These are phyloP conservation scores for Actinia tenebrosa DNA, from an alignment of 64 coral and sea anemone species.

Conservation along the genomic window DNA sequence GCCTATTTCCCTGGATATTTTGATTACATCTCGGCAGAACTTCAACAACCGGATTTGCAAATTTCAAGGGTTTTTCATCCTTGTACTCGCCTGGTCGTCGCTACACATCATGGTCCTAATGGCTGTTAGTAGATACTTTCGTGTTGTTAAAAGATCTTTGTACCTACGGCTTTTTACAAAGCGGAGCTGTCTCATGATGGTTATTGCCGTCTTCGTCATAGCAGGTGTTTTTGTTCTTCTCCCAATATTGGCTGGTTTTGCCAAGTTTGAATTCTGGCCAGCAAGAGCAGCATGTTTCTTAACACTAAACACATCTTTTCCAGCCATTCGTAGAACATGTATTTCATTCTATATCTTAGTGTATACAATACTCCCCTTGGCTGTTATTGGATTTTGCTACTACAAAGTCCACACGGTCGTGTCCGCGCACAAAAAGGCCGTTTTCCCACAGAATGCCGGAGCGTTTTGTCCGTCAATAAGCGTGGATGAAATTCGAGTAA, in stretches of 20 bases:
- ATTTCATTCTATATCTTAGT: not conserved
- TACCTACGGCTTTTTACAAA: conserved; percentile 22
- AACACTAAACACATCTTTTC: not conserved
- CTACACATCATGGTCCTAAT: conserved; percentile 30
- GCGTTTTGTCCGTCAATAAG: not conserved
- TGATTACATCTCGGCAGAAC: not conserved
- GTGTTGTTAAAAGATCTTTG: conserved; percentile 17
- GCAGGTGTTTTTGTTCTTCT: not conserved
- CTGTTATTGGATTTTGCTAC: conserved; percentile 30
- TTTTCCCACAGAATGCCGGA: not conserved
- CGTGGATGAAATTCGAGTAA: conserved; percentile 31
- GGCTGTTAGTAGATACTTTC: conserved; percentile 40
- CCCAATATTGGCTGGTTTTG: not conserved
- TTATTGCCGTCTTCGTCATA: not conserved
- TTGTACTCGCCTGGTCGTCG: conserved; percentile 21
- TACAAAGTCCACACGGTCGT: conserved; percentile 43
- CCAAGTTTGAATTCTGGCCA: conserved; percentile 1
- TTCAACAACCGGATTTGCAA: conserved; percentile 26
- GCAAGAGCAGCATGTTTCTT: conserved; percentile 2
- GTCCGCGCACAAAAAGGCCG: not conserved
- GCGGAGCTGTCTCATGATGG: not conserved
- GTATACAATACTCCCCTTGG: conserved; percentile 3
- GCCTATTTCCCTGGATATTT: conserved; percentile 19
- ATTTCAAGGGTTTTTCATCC: conserved; percentile 26
- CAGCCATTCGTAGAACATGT: not conserved